Base-by-base conservation (phyloP, 2,888 invertebrate species). In the Argynnis bischoffii region DNA sequence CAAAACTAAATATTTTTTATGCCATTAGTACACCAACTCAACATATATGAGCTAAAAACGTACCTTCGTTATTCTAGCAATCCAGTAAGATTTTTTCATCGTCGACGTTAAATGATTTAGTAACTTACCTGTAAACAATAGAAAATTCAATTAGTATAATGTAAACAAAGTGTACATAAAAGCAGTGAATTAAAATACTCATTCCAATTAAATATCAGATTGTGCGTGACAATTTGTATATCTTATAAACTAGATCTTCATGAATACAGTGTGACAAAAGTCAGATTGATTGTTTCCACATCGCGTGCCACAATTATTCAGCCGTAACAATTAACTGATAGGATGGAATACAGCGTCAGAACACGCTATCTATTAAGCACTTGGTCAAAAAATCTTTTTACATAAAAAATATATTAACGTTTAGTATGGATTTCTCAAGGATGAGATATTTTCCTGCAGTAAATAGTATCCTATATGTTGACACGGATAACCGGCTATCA, bases 281-380 rank as follows among this genome's bases (percentile, higher is more conserved):
- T 53, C 61, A 15, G 61, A 61, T 61, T 50, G 51, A 2, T 35
- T 15, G 41, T 61, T 35, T 15, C 50, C 18, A 18, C 31, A 50
- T 61, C 21, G 61, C 61, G 61, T 61, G 61, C 18, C 41, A 51
- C 41, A 53, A 61, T 61, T 61, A 61, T 53, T 41, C 61, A 51
- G 35, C 61, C 61, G 51, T 41, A 51, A 50, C 61, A 61, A 61
- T 61, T 61, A 61, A 50, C 61, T 61, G 61, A 61, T 61, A 61
- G 51, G 50, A 61, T 35, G 16, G 35, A 51, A 51, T 51, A 51
- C 35, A 61, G 61, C 51, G 6, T 4, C 21, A 8, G 15, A 35
- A 35, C 61, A 61, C 61, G 61, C 51, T 5, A 61, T 61, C 15
- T 35, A 1, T 41, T 35, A 53, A 26, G 15, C 18, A 35, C 16